phyloP scores from a whole-genome alignment of 2,797 vertebrate genomes.

The Enteromius fasciolatus region DNA sequence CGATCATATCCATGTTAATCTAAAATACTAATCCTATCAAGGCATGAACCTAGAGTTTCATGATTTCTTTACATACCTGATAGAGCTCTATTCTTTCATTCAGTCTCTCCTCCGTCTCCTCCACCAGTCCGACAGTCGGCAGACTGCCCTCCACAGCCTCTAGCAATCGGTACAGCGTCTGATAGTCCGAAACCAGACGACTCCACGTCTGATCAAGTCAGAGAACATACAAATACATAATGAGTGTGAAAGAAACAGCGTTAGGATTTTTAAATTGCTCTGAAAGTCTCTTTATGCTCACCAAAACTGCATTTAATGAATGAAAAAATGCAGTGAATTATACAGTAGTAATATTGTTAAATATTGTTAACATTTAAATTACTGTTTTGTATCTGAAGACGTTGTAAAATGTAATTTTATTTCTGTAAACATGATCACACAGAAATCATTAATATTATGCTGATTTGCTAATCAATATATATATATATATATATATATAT shows the following conservation, averaged over 20 bases:
- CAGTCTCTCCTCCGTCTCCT: conserved; percentile 91
- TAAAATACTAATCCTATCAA: neutral
- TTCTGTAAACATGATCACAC: neutral
- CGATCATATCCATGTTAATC: neutral
- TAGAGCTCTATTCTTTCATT: conserved; percentile 86
- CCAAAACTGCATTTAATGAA: neutral
- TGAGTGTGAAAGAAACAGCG: neutral
- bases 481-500: too few species aligned
- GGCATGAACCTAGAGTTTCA: neutral
- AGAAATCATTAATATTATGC: neutral
- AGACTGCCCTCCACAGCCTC: conserved; percentile 87
- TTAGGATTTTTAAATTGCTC: neutral
- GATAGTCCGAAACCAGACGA: conserved; percentile 83
- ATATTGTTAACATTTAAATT: neutral
- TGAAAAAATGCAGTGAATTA: neutral
- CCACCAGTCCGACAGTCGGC: conserved; percentile 87
- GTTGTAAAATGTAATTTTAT: neutral
- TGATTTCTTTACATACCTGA: conserved; percentile 77
- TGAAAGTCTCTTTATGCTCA: neutral
- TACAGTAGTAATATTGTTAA: neutral
- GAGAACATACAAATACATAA: conserved; percentile 18
- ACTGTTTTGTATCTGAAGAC: neutral
- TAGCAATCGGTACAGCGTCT: conserved; percentile 83
- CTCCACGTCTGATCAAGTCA: conserved; percentile 88
- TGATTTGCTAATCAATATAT: neutral